Base-by-base conservation (phyloP, 2,888 invertebrate genomes). In the Macropis europaea region DNA sequence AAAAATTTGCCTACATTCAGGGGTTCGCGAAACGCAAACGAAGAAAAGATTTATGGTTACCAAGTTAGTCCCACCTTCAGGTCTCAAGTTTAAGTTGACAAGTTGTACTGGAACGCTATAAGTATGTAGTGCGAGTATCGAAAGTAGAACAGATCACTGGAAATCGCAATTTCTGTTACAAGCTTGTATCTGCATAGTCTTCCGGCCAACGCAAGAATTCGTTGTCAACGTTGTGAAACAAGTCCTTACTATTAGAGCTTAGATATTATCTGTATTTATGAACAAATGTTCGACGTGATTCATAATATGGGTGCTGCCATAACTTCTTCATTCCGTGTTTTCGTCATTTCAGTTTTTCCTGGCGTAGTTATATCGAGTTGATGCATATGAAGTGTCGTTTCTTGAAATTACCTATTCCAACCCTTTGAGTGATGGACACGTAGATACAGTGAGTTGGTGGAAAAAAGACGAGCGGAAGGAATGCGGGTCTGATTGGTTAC, bases 161-260 rank as follows among this genome's bases (percentile, higher is more conserved):
- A 26, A 34, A 42, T 4, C 17, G 40, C 19, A 50, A 48, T 59
- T 7, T 45, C 26, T 36, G 17, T 32, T 67, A 56, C 40, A 17
- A 38, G 28, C 43, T 30, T 60, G 32, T 66, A 45, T 42, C 30
- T 26, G 53, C 48, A 40, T 71, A 79, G 68, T 74, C 71, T 79
- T 79, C 72, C 79, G 67, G 38, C 45, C 61, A 59, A 36, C 30
- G 26, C 36, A 38, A 22, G 38, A 17, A 59, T 73, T 76, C 43
- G 62, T 62, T 53, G 56, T 48, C 38, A 56, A 59, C 11, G 36
- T 66, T 45, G 62, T 48, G 19, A 45, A 45, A 43, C 47, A 52
- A 77, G 62, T 66, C 28, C 19, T 61, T 74, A 22, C 30, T 50
- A 69, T 59, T 56, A 45, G 34, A 78, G 47, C 62, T 63, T 77